Evolutionary conservation across 2,797 vertebrate genomes (phyloP).

Genomic region (Carcharodon carcharias): DNA sequence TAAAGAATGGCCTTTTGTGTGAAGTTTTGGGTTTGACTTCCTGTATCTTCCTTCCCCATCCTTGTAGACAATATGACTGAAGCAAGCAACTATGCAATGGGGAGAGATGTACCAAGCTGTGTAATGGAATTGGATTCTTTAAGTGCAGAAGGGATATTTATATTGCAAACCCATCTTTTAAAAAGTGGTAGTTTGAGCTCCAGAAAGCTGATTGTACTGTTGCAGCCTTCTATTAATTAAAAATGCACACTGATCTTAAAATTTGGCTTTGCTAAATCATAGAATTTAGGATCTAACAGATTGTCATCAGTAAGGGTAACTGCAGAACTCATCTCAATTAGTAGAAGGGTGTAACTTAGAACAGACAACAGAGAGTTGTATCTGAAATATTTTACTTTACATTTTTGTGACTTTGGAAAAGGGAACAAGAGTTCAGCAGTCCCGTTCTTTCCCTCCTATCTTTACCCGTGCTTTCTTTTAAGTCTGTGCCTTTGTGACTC

Average conservation of each 20-base stretch:
- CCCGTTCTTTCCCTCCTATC: too few relatives aligned
- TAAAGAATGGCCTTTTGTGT: not conserved
- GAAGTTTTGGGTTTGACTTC: not conserved
- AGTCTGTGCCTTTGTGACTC: not conserved
- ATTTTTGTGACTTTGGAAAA: not conserved
- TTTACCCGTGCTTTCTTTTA: not conserved
- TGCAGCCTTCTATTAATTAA: not conserved
- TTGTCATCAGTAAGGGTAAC: not conserved
- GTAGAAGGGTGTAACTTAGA: not conserved
- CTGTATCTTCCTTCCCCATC: not conserved
- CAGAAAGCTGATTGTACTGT: not conserved
- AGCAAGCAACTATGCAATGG: not conserved
- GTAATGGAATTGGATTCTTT: not conserved
- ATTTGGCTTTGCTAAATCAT: not conserved
- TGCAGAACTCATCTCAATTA: not conserved
- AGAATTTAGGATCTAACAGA: not conserved
- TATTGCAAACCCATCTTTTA: not conserved
- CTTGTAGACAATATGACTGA: not conserved
- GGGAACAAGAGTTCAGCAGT: not conserved
- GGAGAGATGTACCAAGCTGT: not conserved
- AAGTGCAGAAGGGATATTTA: not conserved
- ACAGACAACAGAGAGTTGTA: not conserved
- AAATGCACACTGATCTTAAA: not conserved
- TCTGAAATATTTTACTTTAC: not conserved
- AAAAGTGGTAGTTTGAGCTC: conserved; percentile 5